Percentiles rank a stretch among this genome's conserved stretches.
Conservation (phyloP, 2,888 invertebrate species). For the Andrena minutula region DNA sequence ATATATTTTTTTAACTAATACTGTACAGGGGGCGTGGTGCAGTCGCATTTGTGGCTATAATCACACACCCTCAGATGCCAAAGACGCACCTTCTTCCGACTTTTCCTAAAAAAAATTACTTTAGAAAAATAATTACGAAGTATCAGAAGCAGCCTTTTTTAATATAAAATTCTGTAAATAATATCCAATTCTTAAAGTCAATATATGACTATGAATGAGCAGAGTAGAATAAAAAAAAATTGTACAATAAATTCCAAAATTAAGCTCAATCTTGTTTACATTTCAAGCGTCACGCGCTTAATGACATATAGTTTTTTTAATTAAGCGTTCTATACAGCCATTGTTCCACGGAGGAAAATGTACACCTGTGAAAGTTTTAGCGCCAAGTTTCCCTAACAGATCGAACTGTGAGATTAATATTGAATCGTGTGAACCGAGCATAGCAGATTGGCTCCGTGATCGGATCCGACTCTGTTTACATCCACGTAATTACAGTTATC, state of each 20-base stretch:
- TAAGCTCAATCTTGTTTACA: not conserved
- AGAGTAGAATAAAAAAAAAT: not conserved
- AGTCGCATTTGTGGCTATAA: too few relatives aligned
- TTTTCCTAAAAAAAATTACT: too few relatives aligned
- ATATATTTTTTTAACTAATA: too few relatives aligned
- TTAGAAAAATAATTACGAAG: not conserved
- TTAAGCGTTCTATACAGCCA: constrained; percentile 30
- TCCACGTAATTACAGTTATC: constrained; percentile 36
- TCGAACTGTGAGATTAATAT: constrained; percentile 54
- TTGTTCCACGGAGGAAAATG: constrained; percentile 39
- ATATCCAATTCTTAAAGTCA: too few relatives aligned
- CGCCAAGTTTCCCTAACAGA: constrained; percentile 48
- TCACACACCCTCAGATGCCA: too few relatives aligned
- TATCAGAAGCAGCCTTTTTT: too few relatives aligned
- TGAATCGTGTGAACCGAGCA: constrained; percentile 52
- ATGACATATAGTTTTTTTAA: constrained; percentile 24
- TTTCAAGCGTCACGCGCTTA: not conserved
- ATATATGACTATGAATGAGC: too few relatives aligned
- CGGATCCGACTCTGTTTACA: constrained; percentile 35
- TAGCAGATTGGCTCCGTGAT: constrained; percentile 29
- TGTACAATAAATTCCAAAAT: not conserved
- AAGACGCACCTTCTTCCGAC: too few relatives aligned
- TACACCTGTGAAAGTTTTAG: constrained; percentile 58
- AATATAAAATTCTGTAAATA: too few relatives aligned
- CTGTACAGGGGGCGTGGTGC: too few relatives aligned